phyloP scores from a whole-genome alignment of 2,888 invertebrate genomes.

The Rhingia campestris region DNA sequence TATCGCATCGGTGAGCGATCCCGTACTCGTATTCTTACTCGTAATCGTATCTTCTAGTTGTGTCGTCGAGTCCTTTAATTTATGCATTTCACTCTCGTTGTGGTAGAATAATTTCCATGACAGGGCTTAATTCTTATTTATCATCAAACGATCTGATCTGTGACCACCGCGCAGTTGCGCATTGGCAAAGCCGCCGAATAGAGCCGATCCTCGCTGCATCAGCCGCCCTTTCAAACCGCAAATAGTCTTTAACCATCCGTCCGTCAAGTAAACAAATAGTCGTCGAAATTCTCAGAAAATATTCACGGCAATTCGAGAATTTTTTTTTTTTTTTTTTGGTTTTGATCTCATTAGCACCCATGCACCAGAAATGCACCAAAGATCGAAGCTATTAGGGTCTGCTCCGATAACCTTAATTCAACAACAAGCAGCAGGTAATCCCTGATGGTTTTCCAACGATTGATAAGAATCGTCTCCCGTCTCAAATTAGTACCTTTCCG shows the following conservation, averaged over 20 bases:
- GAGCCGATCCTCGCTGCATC: neutral
- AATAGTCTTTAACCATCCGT: slow-evolving; percentile 16
- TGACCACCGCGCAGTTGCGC: slow-evolving; percentile 59
- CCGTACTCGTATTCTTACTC: neutral
- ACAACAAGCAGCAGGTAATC: slow-evolving; percentile 68
- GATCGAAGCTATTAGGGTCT: slow-evolving; percentile 56
- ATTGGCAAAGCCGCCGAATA: slow-evolving; percentile 52
- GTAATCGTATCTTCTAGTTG: slow-evolving; percentile 35
- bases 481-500: slow-evolving; percentile 67
- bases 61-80: slow-evolving; percentile 70
- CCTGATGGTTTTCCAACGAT: slow-evolving; percentile 44
- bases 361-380: slow-evolving; percentile 6
- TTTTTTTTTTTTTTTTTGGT: slow-evolving; percentile 48
- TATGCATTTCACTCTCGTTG: slow-evolving; percentile 71
- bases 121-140: slow-evolving; percentile 72
- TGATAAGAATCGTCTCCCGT: slow-evolving; percentile 62
- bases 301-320: slow-evolving; percentile 46
- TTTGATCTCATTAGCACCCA: slow-evolving; percentile 71
- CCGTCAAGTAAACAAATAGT: slow-evolving; percentile 39
- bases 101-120: slow-evolving; percentile 64
- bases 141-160: slow-evolving; percentile 70
- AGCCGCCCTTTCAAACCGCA: slow-evolving; percentile 30
- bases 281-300: slow-evolving; percentile 42
- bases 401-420: slow-evolving; percentile 57
- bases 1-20: slow-evolving; percentile 55